Evolutionary conservation across 2,888 invertebrate species (phyloP).

Genomic region (Euplexia lucipara): DNA sequence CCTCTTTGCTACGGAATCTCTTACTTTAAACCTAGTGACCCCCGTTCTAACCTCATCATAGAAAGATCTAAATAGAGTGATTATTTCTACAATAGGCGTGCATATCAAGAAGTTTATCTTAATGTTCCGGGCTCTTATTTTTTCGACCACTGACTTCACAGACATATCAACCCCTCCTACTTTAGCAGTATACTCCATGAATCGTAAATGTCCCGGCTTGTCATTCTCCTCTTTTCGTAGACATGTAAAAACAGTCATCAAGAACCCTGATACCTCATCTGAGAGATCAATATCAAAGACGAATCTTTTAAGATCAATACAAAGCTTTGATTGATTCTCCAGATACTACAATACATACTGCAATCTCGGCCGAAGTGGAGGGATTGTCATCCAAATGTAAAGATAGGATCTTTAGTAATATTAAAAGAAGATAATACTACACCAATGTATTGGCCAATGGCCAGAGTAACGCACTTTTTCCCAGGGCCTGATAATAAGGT

Average conservation of each 20-base stretch:
- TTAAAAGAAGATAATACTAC: too few relatives aligned
- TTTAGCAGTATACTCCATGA: neutral
- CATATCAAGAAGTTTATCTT: slow-evolving; percentile 12
- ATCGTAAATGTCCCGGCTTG: neutral
- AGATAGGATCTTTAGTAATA: too few relatives aligned
- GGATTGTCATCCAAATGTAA: too few relatives aligned
- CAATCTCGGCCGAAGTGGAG: too few relatives aligned
- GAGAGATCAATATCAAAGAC: neutral
- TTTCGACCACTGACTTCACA: neutral
- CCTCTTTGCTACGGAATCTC: too few relatives aligned
- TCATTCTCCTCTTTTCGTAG: neutral
- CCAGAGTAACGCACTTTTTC: too few relatives aligned
- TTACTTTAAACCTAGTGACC: slow-evolving; percentile 44
- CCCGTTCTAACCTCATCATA: slow-evolving; percentile 60
- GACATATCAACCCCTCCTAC: neutral
- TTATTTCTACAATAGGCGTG: slow-evolving; percentile 42
- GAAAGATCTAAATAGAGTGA: slow-evolving; percentile 42
- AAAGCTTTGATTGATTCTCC: too few relatives aligned
- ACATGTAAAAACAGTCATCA: neutral
- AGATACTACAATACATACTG: too few relatives aligned
- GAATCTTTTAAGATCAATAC: too few relatives aligned
- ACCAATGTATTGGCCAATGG: too few relatives aligned
- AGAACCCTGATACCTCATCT: neutral
- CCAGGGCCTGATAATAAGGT: too few relatives aligned
- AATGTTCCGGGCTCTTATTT: neutral